Conservation (phyloP, 1,140 invertebrate genomes). For the Camponotus pennsylvanicus region DNA sequence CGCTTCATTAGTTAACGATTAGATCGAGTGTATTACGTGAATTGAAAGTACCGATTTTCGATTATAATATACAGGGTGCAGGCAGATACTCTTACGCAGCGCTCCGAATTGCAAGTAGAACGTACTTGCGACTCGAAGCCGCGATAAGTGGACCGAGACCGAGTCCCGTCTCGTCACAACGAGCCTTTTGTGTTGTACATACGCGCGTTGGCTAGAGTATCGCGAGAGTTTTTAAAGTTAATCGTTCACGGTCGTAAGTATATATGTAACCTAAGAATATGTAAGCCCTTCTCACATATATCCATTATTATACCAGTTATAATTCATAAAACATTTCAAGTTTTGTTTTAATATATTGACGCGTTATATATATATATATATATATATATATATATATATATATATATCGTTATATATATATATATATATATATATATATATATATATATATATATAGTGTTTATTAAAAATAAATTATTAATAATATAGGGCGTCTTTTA, state of each 20-base stretch:
- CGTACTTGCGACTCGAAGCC: constrained; percentile 65
- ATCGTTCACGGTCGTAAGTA: constrained; percentile 31
- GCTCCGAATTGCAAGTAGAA: constrained; percentile 74
- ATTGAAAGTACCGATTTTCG: constrained; percentile 35
- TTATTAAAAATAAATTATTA: not conserved
- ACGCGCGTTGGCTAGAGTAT: constrained; percentile 32
- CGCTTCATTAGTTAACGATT: not conserved
- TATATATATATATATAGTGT: not conserved
- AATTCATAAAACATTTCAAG: no score
- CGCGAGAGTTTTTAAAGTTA: constrained; percentile 47
- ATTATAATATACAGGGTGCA: constrained; percentile 26
- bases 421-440: not conserved
- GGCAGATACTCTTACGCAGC: constrained; percentile 10
- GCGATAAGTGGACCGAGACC: constrained; percentile 83
- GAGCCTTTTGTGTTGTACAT: constrained; percentile 76
- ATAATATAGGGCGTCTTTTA: no score
- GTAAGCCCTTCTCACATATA: not conserved
- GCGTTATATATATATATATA: not conserved
- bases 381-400: not conserved
- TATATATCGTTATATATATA: not conserved
- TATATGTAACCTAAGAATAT: no score
- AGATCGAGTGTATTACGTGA: not conserved
- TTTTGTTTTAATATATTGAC: no score
- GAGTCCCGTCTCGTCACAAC: constrained; percentile 78
- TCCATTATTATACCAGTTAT: no score